A percentile compares a stretch with the other conserved stretches of the same genome.
phyloP scores from a whole-genome alignment of 1,140 invertebrate genomes.

The Orchestia grillus region DNA sequence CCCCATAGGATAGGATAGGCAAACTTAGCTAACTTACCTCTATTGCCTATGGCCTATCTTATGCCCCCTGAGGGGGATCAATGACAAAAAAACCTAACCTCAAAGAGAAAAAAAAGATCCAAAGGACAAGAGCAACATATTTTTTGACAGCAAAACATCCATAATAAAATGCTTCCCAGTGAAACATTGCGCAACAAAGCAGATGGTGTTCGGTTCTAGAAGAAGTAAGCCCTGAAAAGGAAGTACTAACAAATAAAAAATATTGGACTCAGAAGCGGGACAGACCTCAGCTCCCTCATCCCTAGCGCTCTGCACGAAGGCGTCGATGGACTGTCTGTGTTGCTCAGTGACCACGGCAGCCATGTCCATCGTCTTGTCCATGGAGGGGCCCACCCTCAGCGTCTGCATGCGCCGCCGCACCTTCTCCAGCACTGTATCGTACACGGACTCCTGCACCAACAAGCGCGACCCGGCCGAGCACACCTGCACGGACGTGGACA shows the following conservation, averaged over 20 bases:
- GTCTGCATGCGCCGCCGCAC: constrained; percentile 72
- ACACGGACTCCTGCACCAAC: constrained; percentile 75
- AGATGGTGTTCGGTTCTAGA: background rate
- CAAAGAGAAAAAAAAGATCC: too few relatives aligned
- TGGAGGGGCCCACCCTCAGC: constrained; percentile 72
- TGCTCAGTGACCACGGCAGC: constrained; percentile 71
- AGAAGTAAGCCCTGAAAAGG: background rate
- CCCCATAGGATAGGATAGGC: too few relatives aligned
- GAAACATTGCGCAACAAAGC: too few relatives aligned
- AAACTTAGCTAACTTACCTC: too few relatives aligned
- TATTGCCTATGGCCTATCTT: too few relatives aligned
- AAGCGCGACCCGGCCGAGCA: constrained; percentile 74
- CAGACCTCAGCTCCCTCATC: constrained; percentile 73
- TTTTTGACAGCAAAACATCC: too few relatives aligned
- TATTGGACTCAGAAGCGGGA: background rate
- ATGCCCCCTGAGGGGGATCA: too few relatives aligned
- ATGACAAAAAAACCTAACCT: too few relatives aligned
- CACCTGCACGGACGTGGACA: constrained; percentile 71
- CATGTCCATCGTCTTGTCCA: constrained; percentile 73
- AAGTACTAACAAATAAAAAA: background rate
- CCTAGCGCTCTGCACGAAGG: constrained; percentile 71
- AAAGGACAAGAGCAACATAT: too few relatives aligned
- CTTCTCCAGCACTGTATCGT: constrained; percentile 73
- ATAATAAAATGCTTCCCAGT: too few relatives aligned
- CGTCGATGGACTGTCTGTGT: constrained; percentile 70